A percentile compares a stretch with the other conserved stretches of the same genome.
phyloP scores from a whole-genome alignment of 2,888 invertebrate genomes.

The Pardosa pseudoannulata region DNA sequence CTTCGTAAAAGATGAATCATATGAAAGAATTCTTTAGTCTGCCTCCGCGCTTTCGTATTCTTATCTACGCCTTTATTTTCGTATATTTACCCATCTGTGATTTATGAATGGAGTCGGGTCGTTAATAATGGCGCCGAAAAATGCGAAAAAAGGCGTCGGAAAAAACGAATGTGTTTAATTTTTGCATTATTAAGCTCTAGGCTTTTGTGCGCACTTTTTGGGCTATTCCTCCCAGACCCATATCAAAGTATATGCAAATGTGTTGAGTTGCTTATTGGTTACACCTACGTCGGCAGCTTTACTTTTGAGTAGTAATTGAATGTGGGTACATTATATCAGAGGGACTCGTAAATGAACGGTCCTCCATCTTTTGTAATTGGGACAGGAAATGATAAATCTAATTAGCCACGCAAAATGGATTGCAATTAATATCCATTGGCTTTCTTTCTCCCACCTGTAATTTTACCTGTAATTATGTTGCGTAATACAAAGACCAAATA shows the following conservation, averaged over 20 bases:
- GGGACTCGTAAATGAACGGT: not conserved
- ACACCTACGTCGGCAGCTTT: slow-evolving; percentile 16
- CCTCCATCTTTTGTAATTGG: not conserved
- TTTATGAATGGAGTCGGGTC: slow-evolving; percentile 49
- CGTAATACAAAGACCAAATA: too few species aligned
- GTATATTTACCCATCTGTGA: slow-evolving; percentile 41
- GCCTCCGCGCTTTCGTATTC: slow-evolving; percentile 24
- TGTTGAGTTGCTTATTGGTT: not conserved
- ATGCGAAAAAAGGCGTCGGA: slow-evolving; percentile 21
- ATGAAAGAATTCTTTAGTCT: slow-evolving; percentile 20
- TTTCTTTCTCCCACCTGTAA: too few species aligned
- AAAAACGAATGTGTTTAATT: slow-evolving; percentile 36
- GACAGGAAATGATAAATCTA: not conserved
- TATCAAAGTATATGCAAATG: slow-evolving; percentile 27
- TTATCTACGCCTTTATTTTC: slow-evolving; percentile 13
- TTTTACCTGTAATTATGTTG: too few species aligned
- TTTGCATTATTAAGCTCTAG: slow-evolving; percentile 14
- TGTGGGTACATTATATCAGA: not conserved
- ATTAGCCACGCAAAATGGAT: too few species aligned
- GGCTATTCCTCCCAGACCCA: not conserved
- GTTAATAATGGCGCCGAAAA: slow-evolving; percentile 44
- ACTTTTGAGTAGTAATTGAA: not conserved
- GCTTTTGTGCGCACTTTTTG: slow-evolving; percentile 21
- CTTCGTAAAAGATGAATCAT: slow-evolving; percentile 40
- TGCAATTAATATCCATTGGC: too few species aligned